phyloP scores from a whole-genome alignment of 1,140 invertebrate species.

The Asbolus verrucosus region DNA sequence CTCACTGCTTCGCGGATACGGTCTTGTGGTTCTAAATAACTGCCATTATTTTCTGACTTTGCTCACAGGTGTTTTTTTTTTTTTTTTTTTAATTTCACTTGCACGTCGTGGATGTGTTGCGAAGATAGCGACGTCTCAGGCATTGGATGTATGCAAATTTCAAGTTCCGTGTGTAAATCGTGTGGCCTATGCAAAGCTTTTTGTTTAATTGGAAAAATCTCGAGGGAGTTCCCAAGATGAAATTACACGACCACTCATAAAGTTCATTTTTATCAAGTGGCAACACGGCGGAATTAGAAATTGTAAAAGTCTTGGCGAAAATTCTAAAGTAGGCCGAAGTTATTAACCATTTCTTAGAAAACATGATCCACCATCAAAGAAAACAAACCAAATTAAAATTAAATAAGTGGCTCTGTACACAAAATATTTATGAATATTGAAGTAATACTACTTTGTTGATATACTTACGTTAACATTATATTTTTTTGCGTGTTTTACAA shows the following conservation, averaged over 20 bases:
- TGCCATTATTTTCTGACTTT: conserved; percentile 27
- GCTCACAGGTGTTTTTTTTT: conserved; percentile 9
- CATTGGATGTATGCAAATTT: conserved; percentile 6
- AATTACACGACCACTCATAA: too few relatives aligned
- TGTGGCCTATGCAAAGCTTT: conserved; percentile 19
- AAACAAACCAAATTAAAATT: too few relatives aligned
- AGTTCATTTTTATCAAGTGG: too few relatives aligned
- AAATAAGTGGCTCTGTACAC: too few relatives aligned
- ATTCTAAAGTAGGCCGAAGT: too few relatives aligned
- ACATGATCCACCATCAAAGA: too few relatives aligned
- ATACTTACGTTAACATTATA: too few relatives aligned
- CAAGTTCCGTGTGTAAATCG: conserved; percentile 1
- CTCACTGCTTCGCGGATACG: conserved; percentile 14
- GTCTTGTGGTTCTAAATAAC: conserved; percentile 31
- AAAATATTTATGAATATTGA: too few relatives aligned
- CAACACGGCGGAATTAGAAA: conserved; percentile 6
- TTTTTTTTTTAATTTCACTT: conserved; percentile 14
- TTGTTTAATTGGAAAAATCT: conserved; percentile 26
- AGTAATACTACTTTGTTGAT: too few relatives aligned
- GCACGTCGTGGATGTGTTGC: neutral
- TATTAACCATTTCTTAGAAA: too few relatives aligned
- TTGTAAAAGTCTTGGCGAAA: neutral
- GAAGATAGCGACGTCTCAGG: neutral
- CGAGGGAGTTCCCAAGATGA: too few relatives aligned
- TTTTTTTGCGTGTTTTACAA: too few relatives aligned